phyloP scores from a whole-genome alignment of 2,113 vertebrate species.

The Perccottus glenii region DNA sequence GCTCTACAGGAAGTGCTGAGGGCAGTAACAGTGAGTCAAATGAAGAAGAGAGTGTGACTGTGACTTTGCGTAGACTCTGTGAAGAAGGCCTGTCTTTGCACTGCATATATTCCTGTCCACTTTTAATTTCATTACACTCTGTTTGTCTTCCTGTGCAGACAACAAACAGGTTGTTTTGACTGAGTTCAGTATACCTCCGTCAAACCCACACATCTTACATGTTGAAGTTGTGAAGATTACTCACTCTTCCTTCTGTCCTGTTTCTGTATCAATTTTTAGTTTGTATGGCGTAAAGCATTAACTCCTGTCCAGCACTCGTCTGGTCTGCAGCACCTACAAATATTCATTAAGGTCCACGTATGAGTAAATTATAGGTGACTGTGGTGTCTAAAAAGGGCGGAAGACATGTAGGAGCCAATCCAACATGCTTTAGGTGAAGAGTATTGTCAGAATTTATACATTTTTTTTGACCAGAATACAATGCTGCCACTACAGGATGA shows the following conservation, averaged over 20 bases:
- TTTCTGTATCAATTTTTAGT: conserved; percentile 39
- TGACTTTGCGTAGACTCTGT: no score
- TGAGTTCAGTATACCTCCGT: not conserved
- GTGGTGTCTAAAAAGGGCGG: not conserved
- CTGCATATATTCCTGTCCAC: no score
- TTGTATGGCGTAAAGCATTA: conserved; percentile 14
- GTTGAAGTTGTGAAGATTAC: conserved; percentile 28
- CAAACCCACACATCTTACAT: conserved; percentile 15
- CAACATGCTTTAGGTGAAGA: not conserved
- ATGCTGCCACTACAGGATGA: no score
- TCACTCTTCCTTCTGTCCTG: conserved; percentile 25
- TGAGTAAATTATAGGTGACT: conserved; percentile 8
- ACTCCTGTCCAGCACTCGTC: conserved; percentile 17
- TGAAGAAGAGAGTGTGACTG: no score
- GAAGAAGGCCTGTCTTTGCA: no score
- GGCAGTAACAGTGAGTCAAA: no score
- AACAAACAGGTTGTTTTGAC: conserved; percentile 1
- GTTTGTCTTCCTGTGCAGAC: not conserved
- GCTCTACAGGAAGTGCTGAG: no score
- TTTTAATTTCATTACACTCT: no score
- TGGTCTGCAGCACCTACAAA: not conserved
- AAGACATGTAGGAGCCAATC: not conserved
- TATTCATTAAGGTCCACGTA: conserved; percentile 11
- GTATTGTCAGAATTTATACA: no score
- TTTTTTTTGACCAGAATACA: no score